Percentiles rank a stretch among this genome's conserved stretches.
These are phyloP conservation scores for Hydrozoanthus tunicans DNA, from an alignment of 64 coral and sea anemone species.

Conservation along the genomic window DNA sequence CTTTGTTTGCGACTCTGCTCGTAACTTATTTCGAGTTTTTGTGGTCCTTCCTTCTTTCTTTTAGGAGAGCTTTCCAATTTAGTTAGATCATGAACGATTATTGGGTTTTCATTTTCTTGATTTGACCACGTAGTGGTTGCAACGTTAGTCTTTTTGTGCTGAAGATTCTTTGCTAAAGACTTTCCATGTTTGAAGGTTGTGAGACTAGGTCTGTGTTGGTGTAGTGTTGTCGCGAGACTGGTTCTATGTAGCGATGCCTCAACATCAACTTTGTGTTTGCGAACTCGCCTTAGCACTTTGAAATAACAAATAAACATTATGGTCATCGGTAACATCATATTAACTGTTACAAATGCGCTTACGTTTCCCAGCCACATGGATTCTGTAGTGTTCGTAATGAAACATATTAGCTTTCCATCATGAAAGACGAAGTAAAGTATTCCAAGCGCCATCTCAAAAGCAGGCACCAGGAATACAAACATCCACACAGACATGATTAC, in stretches of 20 bases:
- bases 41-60: neutral
- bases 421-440: constrained; percentile 30
- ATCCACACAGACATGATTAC: constrained; percentile 22
- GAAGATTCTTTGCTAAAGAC: neutral
- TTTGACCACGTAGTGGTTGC: constrained; percentile 8
- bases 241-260: neutral
- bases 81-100: neutral
- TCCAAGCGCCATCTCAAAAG: constrained; percentile 18
- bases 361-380: constrained; percentile 22
- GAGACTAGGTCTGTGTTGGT: neutral
- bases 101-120: neutral
- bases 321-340: constrained; percentile 33
- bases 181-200: constrained; percentile 10
- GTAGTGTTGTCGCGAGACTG: neutral
- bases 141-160: neutral
- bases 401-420: constrained; percentile 28
- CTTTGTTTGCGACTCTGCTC: neutral
- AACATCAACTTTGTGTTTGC: constrained; percentile 32
- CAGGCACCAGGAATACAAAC: neutral
- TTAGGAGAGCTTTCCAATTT: neutral
- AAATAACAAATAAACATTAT: constrained; percentile 51
- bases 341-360: constrained; percentile 7
- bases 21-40: neutral
- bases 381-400: neutral
- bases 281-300: constrained; percentile 43